Evolutionary conservation across 2,113 vertebrate species (phyloP).

Genomic region (Paralichthys olivaceus): DNA sequence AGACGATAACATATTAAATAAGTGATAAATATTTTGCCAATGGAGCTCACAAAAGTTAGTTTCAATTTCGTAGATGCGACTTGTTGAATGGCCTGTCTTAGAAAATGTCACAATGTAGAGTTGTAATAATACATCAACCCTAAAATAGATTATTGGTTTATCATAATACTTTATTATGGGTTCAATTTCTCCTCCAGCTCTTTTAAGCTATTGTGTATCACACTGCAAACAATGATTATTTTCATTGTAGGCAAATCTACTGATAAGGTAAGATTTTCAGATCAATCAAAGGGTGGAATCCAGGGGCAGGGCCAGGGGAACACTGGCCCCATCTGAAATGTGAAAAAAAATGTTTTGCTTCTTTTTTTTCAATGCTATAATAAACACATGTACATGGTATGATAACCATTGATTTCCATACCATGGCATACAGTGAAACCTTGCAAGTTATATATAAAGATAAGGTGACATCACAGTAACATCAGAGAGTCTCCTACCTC

Average conservation of each 20-base stretch:
- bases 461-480: constrained; percentile 34
- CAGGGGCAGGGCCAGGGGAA: too few relatives aligned
- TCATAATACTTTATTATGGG: too few relatives aligned
- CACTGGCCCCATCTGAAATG: too few relatives aligned
- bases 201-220: too few relatives aligned
- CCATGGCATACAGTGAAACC: not conserved
- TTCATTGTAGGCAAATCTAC: not conserved
- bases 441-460: constrained; percentile 24
- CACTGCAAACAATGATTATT: too few relatives aligned
- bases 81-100: not conserved
- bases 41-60: constrained; percentile 1
- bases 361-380: too few relatives aligned
- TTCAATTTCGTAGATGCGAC: not conserved
- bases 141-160: not conserved
- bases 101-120: not conserved
- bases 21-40: not conserved
- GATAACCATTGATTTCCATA: not conserved
- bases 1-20: not conserved
- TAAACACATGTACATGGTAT: too few relatives aligned
- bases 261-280: not conserved
- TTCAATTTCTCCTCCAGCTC: too few relatives aligned
- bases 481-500: constrained; percentile 42
- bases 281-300: too few relatives aligned
- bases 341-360: too few relatives aligned
- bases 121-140: not conserved